Evolutionary conservation across 2,888 invertebrate species (phyloP), one percentile per base, ranked within the genome.

Genomic region (Leptinotarsa tumamoca): DNA sequence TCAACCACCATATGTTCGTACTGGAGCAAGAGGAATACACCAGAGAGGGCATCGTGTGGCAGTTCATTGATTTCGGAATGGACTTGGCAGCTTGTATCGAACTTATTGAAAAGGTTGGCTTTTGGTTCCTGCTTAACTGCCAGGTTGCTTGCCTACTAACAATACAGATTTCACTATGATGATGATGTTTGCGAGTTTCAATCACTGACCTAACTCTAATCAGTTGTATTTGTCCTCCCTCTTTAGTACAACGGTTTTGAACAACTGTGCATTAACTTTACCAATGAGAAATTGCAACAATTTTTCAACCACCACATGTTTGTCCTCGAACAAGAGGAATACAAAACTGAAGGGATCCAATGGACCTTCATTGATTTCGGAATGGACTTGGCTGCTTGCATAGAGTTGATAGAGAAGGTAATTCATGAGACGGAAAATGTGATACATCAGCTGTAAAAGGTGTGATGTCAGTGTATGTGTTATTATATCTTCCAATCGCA

Each of bases 1-100:
- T 99, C 94, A 98, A 99, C 92, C 98, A 99, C 90, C 95, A 98
- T 94, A 99, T 99, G 98, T 99, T 99, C 90, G 98, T 99, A 84
- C 92, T 98, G 90, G 98, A 99, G 90, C 98, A 99, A 94, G 98
- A 99, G 91, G 98, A 98, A 89, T 99, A 99, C 92, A 97, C 96
- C 88, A 94, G 92, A 88, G 98, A 99, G 91, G 98, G 98, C 88
- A 98, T 99, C 90, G 93, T 95, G 87, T 99, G 98, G 98, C 94
- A 94, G 89, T 99, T 98, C 91, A 98, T 99, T 92, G 98, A 99
- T 92, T 99, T 99, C 90, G 98, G 98, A 90, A 97, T 99, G 96
- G 98, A 99, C 90, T 93, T 99, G 90, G 93, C 96, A 88, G 96
- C 97, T 90, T 98, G 98, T 93, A 98, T 99, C 90, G 98, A 99